These are phyloP conservation scores for Drosophila nasuta DNA, from an alignment of 1,140 invertebrate genomes.

Conservation along the genomic window DNA sequence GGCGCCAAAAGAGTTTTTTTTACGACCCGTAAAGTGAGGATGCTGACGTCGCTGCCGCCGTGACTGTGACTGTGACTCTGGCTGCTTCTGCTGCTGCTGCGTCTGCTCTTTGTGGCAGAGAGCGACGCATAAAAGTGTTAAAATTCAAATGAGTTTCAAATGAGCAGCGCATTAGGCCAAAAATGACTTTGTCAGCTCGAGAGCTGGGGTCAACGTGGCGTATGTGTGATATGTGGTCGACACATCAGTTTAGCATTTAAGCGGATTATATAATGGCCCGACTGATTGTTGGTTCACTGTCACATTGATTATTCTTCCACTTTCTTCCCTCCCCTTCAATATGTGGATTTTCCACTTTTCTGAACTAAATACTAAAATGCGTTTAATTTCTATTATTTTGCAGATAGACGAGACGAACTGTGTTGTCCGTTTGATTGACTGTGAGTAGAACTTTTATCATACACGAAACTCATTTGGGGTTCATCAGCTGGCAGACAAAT, in stretches of 20 bases:
- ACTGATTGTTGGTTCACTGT: neutral
- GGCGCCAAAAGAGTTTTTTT: slow-evolving; percentile 81
- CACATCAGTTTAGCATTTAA: slow-evolving; percentile 40
- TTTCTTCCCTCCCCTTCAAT: neutral
- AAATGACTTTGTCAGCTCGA: slow-evolving; percentile 56
- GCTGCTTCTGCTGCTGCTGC: neutral
- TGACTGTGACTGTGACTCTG: neutral
- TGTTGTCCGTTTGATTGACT: neutral
- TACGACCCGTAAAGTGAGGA: slow-evolving; percentile 66
- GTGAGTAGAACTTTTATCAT: slow-evolving; percentile 22
- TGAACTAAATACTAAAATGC: slow-evolving; percentile 17
- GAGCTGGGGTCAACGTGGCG: slow-evolving; percentile 58
- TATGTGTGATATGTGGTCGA: slow-evolving; percentile 56
- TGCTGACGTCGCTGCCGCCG: slow-evolving; percentile 10
- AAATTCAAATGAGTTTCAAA: slow-evolving; percentile 78
- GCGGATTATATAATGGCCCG: slow-evolving; percentile 40
- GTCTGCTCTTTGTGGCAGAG: slow-evolving; percentile 10
- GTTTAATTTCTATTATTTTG: slow-evolving; percentile 13
- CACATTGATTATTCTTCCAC: neutral
- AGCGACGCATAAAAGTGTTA: slow-evolving; percentile 73
- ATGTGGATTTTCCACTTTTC: neutral
- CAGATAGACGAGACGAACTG: neutral
- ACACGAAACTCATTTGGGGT: neutral
- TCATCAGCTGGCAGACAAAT: slow-evolving; percentile 65
- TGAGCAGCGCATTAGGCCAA: slow-evolving; percentile 57